Percentiles rank a stretch among this genome's conserved stretches.
Evolutionary conservation across 2,888 invertebrate species (phyloP).

Genomic region (Saturnia japonica): DNA sequence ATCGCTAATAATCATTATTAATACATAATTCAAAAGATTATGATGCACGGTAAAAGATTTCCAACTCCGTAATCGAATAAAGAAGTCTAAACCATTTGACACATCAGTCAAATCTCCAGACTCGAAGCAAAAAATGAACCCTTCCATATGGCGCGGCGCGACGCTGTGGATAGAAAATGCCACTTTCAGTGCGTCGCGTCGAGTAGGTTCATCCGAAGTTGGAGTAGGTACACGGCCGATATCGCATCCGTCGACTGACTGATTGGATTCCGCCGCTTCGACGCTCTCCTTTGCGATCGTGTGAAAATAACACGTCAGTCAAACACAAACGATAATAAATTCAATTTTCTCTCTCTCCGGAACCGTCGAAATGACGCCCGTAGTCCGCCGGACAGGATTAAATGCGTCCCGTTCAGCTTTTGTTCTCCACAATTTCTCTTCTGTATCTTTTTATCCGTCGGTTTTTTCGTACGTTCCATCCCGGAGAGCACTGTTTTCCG

Average conservation of each 20-base stretch:
- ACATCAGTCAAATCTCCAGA: slow-evolving; percentile 29
- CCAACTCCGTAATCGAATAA: slow-evolving; percentile 22
- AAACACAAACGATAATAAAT: slow-evolving; percentile 80
- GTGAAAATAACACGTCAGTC: slow-evolving; percentile 81
- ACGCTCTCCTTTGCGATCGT: slow-evolving; percentile 64
- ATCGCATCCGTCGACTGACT: slow-evolving; percentile 67
- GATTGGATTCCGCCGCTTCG: slow-evolving; percentile 68
- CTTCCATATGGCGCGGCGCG: slow-evolving; percentile 26
- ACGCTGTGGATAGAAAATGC: slow-evolving; percentile 50
- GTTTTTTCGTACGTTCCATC: slow-evolving; percentile 43
- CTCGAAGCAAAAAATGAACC: slow-evolving; percentile 29
- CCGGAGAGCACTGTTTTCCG: slow-evolving; percentile 27
- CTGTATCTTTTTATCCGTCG: slow-evolving; percentile 48
- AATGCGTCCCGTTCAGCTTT: slow-evolving; percentile 74
- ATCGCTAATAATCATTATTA: background rate
- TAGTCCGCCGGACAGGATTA: slow-evolving; percentile 70
- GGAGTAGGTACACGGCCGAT: slow-evolving; percentile 44
- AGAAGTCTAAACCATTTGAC: slow-evolving; percentile 25
- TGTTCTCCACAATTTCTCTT: slow-evolving; percentile 69
- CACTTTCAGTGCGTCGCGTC: slow-evolving; percentile 55
- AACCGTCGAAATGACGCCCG: slow-evolving; percentile 62
- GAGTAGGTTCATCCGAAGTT: slow-evolving; percentile 50
- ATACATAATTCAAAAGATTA: background rate
- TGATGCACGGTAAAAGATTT: background rate
- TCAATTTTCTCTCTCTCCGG: slow-evolving; percentile 74